A percentile compares a stretch with the other conserved stretches of the same genome.
phyloP scores from a whole-genome alignment of 2,888 invertebrate species.

The Mythimna albipuncta region DNA sequence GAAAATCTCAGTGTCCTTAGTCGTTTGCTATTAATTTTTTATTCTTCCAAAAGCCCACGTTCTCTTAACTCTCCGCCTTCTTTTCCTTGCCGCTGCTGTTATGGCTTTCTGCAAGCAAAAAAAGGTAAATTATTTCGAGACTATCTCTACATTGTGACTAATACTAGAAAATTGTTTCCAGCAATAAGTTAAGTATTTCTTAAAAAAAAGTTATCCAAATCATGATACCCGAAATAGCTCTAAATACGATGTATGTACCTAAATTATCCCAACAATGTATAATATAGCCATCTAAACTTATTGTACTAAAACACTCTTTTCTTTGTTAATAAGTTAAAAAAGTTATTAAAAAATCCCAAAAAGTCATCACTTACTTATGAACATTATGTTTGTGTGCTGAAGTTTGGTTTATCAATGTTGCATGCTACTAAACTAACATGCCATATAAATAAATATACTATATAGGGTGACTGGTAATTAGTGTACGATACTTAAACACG shows the following conservation, averaged over 20 bases:
- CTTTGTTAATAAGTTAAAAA: neutral
- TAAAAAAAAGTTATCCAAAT: neutral
- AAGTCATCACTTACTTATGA: neutral
- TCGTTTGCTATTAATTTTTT: neutral
- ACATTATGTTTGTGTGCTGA: neutral
- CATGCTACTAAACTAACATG: neutral
- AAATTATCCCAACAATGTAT: neutral
- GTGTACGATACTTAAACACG: no score
- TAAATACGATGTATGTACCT: neutral
- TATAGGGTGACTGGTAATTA: no score
- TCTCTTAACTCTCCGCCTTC: neutral
- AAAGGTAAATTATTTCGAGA: neutral
- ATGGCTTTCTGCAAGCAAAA: neutral
- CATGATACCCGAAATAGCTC: neutral
- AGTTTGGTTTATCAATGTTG: neutral
- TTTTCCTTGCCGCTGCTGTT: neutral
- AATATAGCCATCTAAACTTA: neutral
- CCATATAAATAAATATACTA: no score
- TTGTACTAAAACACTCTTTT: neutral
- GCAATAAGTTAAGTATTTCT: neutral
- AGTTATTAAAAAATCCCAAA: neutral
- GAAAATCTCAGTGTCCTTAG: neutral
- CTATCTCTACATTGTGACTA: neutral
- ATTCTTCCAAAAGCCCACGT: neutral
- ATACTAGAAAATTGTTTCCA: neutral